A percentile compares a stretch with the other conserved stretches of the same genome.
Conservation (phyloP, 2,888 invertebrate species). For the Cosmia trapezina region DNA sequence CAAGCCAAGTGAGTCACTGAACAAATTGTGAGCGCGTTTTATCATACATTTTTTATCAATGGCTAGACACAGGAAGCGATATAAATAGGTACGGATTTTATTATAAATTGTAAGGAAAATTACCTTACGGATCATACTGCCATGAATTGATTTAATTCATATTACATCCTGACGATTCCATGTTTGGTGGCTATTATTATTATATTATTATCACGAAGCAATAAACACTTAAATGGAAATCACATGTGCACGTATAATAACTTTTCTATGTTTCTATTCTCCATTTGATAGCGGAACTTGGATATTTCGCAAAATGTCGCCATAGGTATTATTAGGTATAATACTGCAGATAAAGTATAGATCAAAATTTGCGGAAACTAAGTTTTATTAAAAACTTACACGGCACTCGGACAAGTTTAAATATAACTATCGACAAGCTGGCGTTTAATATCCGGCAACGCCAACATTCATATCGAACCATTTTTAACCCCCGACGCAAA, state of each 20-base stretch:
- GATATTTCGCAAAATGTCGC: constrained; percentile 18
- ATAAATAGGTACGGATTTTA: constrained; percentile 33
- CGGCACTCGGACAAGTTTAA: constrained; percentile 58
- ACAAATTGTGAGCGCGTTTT: constrained; percentile 42
- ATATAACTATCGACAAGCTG: constrained; percentile 63
- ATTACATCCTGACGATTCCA: constrained; percentile 25
- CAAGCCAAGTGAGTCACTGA: constrained; percentile 45
- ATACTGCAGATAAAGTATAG: constrained; percentile 46
- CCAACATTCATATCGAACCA: constrained; percentile 57
- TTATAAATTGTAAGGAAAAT: constrained; percentile 26
- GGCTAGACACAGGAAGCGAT: constrained; percentile 45
- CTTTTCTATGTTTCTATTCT: background rate
- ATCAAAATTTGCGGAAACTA: constrained; percentile 51
- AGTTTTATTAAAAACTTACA: constrained; percentile 63
- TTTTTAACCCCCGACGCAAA: too few relatives aligned
- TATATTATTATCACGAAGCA: constrained; percentile 22
- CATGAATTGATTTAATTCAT: constrained; percentile 35
- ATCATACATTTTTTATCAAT: constrained; percentile 36
- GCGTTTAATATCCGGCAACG: constrained; percentile 68
- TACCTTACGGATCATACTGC: constrained; percentile 17
- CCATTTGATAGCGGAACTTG: background rate
- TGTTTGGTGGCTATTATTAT: constrained; percentile 15
- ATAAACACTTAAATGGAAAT: constrained; percentile 23
- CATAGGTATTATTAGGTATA: too few relatives aligned
- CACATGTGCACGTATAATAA: background rate